phyloP scores from a whole-genome alignment of 2,113 vertebrate species.

The Salvelinus fontinalis region DNA sequence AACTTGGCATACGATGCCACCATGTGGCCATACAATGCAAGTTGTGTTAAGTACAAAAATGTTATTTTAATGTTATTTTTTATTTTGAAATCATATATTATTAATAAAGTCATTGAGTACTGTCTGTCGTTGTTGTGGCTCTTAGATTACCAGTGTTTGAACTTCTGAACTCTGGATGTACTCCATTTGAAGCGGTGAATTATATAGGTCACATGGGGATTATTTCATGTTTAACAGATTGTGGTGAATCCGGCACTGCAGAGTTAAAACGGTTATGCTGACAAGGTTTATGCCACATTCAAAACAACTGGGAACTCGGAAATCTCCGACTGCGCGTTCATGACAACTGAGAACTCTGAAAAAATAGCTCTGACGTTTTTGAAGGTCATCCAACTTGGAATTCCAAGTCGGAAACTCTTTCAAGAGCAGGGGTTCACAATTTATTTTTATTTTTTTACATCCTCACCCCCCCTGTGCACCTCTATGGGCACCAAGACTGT shows the following conservation, averaged over 20 bases:
- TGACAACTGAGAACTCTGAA: too few relatives aligned
- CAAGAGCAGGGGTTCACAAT: too few relatives aligned
- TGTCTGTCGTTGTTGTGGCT: conserved; percentile 36
- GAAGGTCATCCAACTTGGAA: too few relatives aligned
- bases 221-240: conserved; percentile 6
- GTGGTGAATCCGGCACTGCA: conserved; percentile 26
- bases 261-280: neutral
- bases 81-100: conserved; percentile 74
- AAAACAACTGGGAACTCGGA: too few relatives aligned
- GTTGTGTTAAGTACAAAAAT: conserved; percentile 66
- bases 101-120: conserved; percentile 21
- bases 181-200: conserved; percentile 11
- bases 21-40: conserved; percentile 79
- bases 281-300: too few relatives aligned
- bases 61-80: conserved; percentile 72
- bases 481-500: too few relatives aligned
- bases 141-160: conserved; percentile 38
- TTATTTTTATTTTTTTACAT: too few relatives aligned
- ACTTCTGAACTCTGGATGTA: neutral
- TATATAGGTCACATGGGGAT: conserved; percentile 20
- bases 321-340: too few relatives aligned
- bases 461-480: too few relatives aligned
- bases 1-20: conserved; percentile 78
- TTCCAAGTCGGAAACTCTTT: too few relatives aligned
- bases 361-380: too few relatives aligned